phyloP scores from a whole-genome alignment of 2,797 vertebrate genomes.

The Falco cherrug region DNA sequence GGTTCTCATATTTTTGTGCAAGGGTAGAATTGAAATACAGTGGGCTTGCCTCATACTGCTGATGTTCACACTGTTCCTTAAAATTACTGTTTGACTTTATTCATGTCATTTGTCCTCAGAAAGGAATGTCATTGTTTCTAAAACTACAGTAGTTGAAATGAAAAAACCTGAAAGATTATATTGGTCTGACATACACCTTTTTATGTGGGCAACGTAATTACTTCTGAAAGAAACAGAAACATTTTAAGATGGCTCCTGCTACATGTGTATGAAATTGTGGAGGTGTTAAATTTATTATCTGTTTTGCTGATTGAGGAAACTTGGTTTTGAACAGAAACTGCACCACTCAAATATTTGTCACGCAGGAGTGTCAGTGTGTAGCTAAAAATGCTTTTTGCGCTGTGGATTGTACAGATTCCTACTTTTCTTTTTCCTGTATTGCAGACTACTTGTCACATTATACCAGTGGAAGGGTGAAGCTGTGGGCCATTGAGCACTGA shows the following conservation, averaged over 20 bases:
- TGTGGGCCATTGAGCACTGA: conserved; percentile 59
- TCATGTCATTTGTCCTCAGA: conserved; percentile 40
- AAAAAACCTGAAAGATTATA: conserved; percentile 27
- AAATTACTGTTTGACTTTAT: conserved; percentile 58
- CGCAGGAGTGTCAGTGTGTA: not conserved
- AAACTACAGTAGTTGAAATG: conserved; percentile 15
- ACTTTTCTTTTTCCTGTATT: not conserved
- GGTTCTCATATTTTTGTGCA: not conserved
- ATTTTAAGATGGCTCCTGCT: conserved; percentile 12
- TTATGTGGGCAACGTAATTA: conserved; percentile 21
- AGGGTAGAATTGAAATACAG: not conserved
- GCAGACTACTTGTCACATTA: conserved; percentile 27
- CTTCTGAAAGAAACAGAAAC: conserved; percentile 12
- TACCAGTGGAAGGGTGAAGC: conserved; percentile 56
- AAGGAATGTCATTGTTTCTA: conserved; percentile 25
- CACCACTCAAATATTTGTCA: not conserved
- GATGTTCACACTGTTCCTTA: not conserved
- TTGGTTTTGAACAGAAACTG: not conserved
- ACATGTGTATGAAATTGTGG: not conserved
- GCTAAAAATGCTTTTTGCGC: not conserved
- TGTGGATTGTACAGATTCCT: not conserved
- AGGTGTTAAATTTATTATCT: conserved; percentile 21
- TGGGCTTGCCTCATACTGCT: not conserved
- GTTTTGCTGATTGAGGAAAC: not conserved
- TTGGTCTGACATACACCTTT: conserved; percentile 4